Evolutionary conservation across 2,113 vertebrate genomes (phyloP).

Genomic region (Tyrannus savana): DNA sequence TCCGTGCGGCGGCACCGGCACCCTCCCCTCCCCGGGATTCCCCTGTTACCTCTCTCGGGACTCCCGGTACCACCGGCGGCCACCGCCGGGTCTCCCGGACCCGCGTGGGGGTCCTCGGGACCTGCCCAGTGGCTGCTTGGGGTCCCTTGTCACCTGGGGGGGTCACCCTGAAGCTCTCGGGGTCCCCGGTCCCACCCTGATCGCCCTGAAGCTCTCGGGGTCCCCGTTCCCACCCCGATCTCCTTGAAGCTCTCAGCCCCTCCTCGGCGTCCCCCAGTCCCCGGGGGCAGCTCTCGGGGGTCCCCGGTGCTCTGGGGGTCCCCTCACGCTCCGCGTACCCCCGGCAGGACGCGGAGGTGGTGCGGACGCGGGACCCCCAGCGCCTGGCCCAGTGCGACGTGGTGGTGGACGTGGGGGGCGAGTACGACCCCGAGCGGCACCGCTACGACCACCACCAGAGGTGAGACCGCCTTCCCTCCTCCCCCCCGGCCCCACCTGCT

Average conservation of each 20-base stretch:
- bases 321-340: background rate
- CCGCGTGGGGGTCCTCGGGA: no score
- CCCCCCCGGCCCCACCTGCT: fast-evolving
- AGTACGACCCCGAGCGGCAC: conserved; percentile 85
- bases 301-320: fast-evolving
- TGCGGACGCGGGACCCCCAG: conserved; percentile 86
- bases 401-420: conserved; percentile 93
- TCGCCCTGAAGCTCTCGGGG: no score
- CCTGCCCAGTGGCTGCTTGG: no score
- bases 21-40: no score
- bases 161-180: no score
- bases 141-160: no score
- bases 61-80: background rate
- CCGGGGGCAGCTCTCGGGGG: background rate
- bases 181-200: background rate
- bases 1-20: no score
- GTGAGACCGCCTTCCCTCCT: conserved; percentile 45
- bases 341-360: conserved; percentile 85
- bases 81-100: background rate
- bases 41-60: no score
- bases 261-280: background rate
- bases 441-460: conserved; percentile 97
- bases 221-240: no score
- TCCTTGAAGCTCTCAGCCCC: no score
- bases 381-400: conserved; percentile 84